These are phyloP conservation scores for Drosophila setosimentum DNA, from an alignment of 2,888 invertebrate genomes.

Conservation along the genomic window DNA sequence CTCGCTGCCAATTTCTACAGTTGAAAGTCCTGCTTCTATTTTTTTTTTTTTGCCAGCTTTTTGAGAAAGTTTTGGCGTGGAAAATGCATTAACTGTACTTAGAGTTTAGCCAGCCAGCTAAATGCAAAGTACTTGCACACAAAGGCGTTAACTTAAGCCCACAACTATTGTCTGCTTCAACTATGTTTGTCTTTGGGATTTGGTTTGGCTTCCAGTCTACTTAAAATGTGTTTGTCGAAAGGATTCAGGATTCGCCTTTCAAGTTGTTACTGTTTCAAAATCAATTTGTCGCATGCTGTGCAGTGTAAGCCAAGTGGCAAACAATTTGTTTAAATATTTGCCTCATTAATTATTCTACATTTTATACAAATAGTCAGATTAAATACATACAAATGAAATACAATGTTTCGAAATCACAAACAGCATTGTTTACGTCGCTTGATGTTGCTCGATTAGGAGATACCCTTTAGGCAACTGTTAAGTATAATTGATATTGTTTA, in stretches of 20 bases:
- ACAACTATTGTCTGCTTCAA: constrained; percentile 4
- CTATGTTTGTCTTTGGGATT: constrained; percentile 13
- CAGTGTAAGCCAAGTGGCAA: neutral
- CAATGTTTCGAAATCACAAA: neutral
- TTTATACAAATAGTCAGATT: neutral
- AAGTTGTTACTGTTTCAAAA: neutral
- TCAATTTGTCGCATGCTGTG: constrained; percentile 2
- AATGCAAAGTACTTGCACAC: constrained; percentile 33
- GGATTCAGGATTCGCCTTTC: neutral
- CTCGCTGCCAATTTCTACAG: constrained; percentile 35
- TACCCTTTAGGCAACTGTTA: neutral
- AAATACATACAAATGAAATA: constrained; percentile 1
- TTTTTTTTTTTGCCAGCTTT: constrained; percentile 24
- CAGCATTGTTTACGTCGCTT: no score
- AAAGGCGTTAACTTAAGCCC: constrained; percentile 13
- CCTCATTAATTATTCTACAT: neutral
- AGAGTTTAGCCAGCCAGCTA: constrained; percentile 47
- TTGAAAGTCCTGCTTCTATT: constrained; percentile 4
- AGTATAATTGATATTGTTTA: fast-evolving
- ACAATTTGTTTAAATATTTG: constrained; percentile 24
- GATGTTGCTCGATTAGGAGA: neutral
- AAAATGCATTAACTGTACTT: constrained; percentile 54
- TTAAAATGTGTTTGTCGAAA: constrained; percentile 8
- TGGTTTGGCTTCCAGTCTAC: neutral
- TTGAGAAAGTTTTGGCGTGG: constrained; percentile 41